These are phyloP conservation scores for Pseudomyrmex concolor DNA, from an alignment of 1,140 invertebrate genomes.

Conservation along the genomic window DNA sequence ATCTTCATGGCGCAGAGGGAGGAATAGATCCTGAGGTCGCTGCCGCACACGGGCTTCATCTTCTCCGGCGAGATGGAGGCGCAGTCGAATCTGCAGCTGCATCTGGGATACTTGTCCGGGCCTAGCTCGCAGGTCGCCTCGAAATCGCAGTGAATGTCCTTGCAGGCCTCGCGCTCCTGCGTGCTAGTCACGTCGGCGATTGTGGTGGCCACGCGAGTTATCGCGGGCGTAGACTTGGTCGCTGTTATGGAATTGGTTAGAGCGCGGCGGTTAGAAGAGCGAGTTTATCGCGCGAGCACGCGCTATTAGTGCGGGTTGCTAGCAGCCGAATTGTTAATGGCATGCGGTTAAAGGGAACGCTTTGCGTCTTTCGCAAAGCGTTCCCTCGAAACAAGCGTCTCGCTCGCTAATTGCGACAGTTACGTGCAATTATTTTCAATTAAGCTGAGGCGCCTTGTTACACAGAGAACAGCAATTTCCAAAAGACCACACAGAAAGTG, in stretches of 20 bases:
- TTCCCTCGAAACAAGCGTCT: slow-evolving; percentile 6
- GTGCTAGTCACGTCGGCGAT: slow-evolving; percentile 82
- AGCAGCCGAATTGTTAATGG: slow-evolving; percentile 3
- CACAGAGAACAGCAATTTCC: not conserved
- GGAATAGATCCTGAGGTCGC: slow-evolving; percentile 92
- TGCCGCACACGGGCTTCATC: slow-evolving; percentile 91
- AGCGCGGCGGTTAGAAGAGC: slow-evolving; percentile 42
- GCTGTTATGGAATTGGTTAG: slow-evolving; percentile 69
- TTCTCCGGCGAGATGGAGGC: slow-evolving; percentile 85
- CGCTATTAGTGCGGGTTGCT: slow-evolving; percentile 39
- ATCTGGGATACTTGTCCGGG: slow-evolving; percentile 90
- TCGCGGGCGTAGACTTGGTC: slow-evolving; percentile 79
- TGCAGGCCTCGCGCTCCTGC: slow-evolving; percentile 88
- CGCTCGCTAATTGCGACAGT: slow-evolving; percentile 4
- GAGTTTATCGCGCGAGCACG: slow-evolving; percentile 2
- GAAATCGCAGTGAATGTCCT: slow-evolving; percentile 93
- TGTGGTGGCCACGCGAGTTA: slow-evolving; percentile 77
- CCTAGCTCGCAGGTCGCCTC: slow-evolving; percentile 93
- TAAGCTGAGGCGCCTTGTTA: not conserved
- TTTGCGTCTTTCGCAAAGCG: not conserved
- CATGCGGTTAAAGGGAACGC: slow-evolving; percentile 44
- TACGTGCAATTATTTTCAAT: slow-evolving; percentile 29
- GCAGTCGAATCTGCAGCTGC: slow-evolving; percentile 91
- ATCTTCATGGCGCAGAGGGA: slow-evolving; percentile 94
- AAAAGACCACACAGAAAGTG: not conserved